Percentiles rank a stretch among this genome's conserved stretches.
Conservation (phyloP, 2,113 vertebrate genomes). For the Tachysurus vachellii region DNA sequence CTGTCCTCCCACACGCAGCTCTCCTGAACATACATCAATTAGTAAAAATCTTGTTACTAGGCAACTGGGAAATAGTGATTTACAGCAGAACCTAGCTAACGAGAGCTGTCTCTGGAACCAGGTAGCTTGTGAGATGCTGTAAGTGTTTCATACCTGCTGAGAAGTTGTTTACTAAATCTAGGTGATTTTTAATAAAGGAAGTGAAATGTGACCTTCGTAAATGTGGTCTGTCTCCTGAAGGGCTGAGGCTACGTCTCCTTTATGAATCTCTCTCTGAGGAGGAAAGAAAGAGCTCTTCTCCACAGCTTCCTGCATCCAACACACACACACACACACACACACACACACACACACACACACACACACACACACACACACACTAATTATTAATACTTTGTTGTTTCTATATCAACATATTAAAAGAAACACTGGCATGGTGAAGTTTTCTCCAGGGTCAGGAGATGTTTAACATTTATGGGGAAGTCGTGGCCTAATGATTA, state of each 20-base stretch:
- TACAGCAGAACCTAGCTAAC: background rate
- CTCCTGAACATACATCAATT: conserved; percentile 61
- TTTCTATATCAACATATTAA: background rate
- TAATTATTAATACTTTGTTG: background rate
- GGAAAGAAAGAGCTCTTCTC: conserved; percentile 68
- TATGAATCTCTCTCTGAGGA: conserved; percentile 59
- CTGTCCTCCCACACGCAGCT: conserved; percentile 78
- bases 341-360: background rate
- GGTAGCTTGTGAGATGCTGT: background rate
- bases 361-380: background rate
- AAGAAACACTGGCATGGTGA: background rate
- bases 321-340: background rate
- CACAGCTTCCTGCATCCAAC: conserved; percentile 67
- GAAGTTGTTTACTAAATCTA: background rate
- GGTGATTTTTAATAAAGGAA: too few relatives aligned
- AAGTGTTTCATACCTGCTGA: background rate
- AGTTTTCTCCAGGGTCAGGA: background rate
- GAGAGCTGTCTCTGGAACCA: background rate
- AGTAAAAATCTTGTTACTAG: background rate
- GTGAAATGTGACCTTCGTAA: conserved; percentile 65
- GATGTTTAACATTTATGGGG: background rate
- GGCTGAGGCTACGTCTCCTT: conserved; percentile 63
- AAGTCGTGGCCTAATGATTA: too few relatives aligned
- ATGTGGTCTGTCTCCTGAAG: conserved; percentile 62
- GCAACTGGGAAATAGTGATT: background rate